These are phyloP conservation scores for Drosophila rhopaloa DNA, from an alignment of 1,140 invertebrate genomes.

Conservation along the genomic window DNA sequence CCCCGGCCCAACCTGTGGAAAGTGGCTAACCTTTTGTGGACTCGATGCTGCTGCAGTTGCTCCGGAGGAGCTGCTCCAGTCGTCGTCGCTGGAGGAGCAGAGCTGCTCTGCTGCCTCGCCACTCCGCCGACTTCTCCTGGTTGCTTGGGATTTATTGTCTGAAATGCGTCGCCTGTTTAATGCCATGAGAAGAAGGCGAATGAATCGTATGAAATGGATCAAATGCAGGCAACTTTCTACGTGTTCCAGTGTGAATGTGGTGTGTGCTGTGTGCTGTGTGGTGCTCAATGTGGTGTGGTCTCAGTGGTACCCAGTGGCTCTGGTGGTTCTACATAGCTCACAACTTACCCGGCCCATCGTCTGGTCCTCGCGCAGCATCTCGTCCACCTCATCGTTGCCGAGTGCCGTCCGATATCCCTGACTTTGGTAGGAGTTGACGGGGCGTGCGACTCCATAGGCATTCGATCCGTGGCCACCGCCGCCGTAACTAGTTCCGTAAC, in stretches of 20 bases:
- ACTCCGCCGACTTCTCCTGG: slow-evolving; percentile 16
- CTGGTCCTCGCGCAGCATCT: slow-evolving; percentile 68
- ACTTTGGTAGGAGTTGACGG: slow-evolving; percentile 25
- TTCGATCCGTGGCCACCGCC: slow-evolving; percentile 38
- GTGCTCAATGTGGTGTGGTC: slow-evolving; percentile 20
- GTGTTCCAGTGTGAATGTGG: slow-evolving; percentile 1
- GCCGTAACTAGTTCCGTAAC: slow-evolving; percentile 47
- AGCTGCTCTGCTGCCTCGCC: slow-evolving; percentile 2
- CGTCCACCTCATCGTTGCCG: slow-evolving; percentile 75
- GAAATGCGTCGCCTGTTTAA: slow-evolving; percentile 84
- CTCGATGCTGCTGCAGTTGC: slow-evolving; percentile 32
- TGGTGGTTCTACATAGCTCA: neutral
- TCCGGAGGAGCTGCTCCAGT: slow-evolving; percentile 6
- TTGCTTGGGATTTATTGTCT: slow-evolving; percentile 66
- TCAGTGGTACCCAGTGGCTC: slow-evolving; percentile 2
- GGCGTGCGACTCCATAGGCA: slow-evolving; percentile 42
- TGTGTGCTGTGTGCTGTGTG: slow-evolving; percentile 1
- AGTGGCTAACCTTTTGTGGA: slow-evolving; percentile 78
- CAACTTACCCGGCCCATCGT: slow-evolving; percentile 63
- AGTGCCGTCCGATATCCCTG: slow-evolving; percentile 64
- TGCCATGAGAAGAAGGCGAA: slow-evolving; percentile 61
- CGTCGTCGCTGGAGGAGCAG: slow-evolving; percentile 18
- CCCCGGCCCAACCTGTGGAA: slow-evolving; percentile 14
- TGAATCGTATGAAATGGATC: slow-evolving; percentile 65
- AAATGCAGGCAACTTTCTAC: slow-evolving; percentile 32